These are phyloP conservation scores for Cavia aperea DNA, from an alignment of 2,113 vertebrate genomes.

Conservation along the genomic window DNA sequence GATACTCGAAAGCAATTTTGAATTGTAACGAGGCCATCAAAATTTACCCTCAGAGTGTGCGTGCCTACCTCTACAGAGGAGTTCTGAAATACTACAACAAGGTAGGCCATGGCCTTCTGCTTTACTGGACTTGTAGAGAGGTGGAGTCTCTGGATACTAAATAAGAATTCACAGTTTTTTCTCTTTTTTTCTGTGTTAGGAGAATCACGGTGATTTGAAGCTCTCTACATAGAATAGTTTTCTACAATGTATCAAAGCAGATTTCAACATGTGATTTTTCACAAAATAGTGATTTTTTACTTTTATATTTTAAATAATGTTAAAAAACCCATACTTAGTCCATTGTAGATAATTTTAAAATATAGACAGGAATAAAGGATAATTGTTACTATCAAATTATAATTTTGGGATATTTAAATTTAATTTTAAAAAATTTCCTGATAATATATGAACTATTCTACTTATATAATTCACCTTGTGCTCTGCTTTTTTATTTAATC, in stretches of 20 bases:
- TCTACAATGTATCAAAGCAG: background rate
- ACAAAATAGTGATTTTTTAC: conserved; percentile 1
- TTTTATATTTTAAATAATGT: background rate
- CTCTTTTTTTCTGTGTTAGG: background rate
- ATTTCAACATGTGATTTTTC: background rate
- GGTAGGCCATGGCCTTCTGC: conserved; percentile 59
- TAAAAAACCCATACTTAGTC: background rate
- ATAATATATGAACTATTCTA: background rate
- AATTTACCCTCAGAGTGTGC: conserved; percentile 75
- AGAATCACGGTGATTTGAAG: background rate
- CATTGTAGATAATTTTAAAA: background rate
- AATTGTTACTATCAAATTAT: background rate
- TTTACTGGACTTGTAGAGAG: background rate
- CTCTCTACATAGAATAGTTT: background rate
- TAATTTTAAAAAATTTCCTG: background rate
- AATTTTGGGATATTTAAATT: conserved; percentile 17
- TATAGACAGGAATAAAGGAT: background rate
- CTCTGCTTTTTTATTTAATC: background rate
- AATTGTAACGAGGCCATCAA: conserved; percentile 81
- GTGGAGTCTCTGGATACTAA: background rate
- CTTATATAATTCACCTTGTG: background rate
- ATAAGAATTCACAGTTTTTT: background rate
- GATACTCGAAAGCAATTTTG: conserved; percentile 81
- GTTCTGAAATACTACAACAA: conserved; percentile 79
- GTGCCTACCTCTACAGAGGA: conserved; percentile 79